Conservation (phyloP, 2,888 invertebrate genomes). For the Calameuta pallipes region DNA sequence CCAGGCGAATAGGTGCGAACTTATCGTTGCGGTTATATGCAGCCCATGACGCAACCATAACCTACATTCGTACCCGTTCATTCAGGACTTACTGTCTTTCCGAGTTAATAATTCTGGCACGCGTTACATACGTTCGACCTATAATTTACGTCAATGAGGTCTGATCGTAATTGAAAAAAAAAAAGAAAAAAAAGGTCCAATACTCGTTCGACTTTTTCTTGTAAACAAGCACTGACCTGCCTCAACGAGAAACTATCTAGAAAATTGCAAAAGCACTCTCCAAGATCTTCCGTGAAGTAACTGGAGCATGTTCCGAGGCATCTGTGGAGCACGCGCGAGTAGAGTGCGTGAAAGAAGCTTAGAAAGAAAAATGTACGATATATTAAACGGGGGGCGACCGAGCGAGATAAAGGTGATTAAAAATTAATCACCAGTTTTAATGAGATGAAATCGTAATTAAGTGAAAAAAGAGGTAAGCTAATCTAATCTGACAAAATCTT, state of each 20-base stretch:
- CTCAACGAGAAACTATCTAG: background rate
- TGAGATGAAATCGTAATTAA: too few relatives aligned
- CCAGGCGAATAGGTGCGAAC: conserved; percentile 58
- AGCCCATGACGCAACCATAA: conserved; percentile 45
- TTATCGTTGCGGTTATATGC: conserved; percentile 29
- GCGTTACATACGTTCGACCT: background rate
- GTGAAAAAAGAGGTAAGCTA: too few relatives aligned
- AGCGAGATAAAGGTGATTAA: background rate
- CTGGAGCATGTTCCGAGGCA: background rate
- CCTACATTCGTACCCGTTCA: conserved; percentile 43
- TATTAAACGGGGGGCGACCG: background rate
- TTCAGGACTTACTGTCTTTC: conserved; percentile 3
- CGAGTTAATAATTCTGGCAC: background rate
- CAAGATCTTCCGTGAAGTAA: background rate
- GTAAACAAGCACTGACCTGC: background rate
- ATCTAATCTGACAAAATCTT: background rate
- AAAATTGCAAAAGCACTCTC: background rate
- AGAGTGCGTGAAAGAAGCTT: background rate
- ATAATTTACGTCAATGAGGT: background rate
- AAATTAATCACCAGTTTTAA: background rate
- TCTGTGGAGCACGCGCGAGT: background rate
- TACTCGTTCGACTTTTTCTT: background rate
- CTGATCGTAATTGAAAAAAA: background rate
- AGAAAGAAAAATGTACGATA: background rate
- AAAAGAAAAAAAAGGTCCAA: background rate